These are phyloP conservation scores for Panorpa germanica DNA, from an alignment of 2,888 invertebrate genomes.

Conservation along the genomic window DNA sequence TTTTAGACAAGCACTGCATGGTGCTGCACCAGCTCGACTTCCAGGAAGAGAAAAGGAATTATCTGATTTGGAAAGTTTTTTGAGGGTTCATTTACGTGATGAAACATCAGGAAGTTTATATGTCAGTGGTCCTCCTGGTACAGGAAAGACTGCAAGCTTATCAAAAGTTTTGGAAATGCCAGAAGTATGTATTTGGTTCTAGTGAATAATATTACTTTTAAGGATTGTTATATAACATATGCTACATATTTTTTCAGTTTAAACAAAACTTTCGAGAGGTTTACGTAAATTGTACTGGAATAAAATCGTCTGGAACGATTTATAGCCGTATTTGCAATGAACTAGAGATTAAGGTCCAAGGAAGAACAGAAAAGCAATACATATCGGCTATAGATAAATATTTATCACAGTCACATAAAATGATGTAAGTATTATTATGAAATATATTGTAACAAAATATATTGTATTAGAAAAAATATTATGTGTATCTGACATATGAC, in stretches of 20 bases:
- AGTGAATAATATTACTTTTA: conserved; percentile 2
- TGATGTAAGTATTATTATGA: conserved; percentile 44
- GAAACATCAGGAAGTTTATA: conserved; percentile 67
- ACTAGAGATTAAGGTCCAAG: conserved; percentile 34
- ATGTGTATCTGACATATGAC: too few species aligned
- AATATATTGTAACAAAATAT: not conserved
- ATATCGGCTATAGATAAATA: conserved; percentile 48
- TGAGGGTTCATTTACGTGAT: conserved; percentile 41
- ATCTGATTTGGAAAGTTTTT: conserved; percentile 42
- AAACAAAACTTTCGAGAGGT: conserved; percentile 35
- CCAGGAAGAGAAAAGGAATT: conserved; percentile 72
- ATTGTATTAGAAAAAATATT: conserved; percentile 1
- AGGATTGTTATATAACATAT: conserved; percentile 6
- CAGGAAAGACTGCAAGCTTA: conserved; percentile 86
- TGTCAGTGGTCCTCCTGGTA: conserved; percentile 92
- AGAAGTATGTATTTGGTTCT: conserved; percentile 27
- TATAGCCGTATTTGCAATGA: conserved; percentile 61
- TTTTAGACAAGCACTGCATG: conserved; percentile 21
- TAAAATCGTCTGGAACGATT: conserved; percentile 66
- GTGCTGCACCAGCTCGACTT: conserved; percentile 27
- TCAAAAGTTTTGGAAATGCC: conserved; percentile 48
- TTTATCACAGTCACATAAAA: conserved; percentile 43
- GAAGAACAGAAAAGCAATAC: conserved; percentile 44
- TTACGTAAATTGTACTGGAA: conserved; percentile 75
- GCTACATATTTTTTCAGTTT: conserved; percentile 23